These are phyloP conservation scores for Toxotes jaculatrix DNA, from an alignment of 2,113 vertebrate species.

Conservation along the genomic window DNA sequence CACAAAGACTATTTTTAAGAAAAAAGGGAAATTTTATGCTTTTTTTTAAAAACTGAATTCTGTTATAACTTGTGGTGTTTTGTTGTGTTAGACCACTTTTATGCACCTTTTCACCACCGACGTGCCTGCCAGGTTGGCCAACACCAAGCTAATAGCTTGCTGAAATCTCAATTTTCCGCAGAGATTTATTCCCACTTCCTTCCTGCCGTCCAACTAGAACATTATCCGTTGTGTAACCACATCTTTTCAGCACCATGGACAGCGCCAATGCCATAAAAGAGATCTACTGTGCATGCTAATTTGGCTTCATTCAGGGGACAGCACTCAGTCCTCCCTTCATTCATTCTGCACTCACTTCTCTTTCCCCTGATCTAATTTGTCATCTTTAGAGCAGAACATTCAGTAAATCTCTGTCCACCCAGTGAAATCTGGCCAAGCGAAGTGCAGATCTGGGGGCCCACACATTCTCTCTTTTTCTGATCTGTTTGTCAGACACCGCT, in stretches of 20 bases:
- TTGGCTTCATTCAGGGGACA: constrained; percentile 59
- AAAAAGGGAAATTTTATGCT: neutral
- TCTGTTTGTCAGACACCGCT: constrained; percentile 36
- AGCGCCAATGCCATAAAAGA: constrained; percentile 69
- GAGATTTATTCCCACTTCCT: constrained; percentile 70
- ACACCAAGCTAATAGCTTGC: constrained; percentile 67
- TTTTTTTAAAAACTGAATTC: neutral
- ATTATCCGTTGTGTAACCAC: constrained; percentile 70
- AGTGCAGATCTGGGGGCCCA: neutral
- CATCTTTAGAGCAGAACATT: constrained; percentile 58
- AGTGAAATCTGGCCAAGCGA: constrained; percentile 13
- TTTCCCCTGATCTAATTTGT: constrained; percentile 58
- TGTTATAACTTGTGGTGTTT: constrained; percentile 30
- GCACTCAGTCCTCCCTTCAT: constrained; percentile 52
- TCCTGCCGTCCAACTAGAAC: constrained; percentile 58
- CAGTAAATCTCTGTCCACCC: constrained; percentile 47
- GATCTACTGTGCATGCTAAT: constrained; percentile 70
- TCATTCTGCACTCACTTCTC: constrained; percentile 39
- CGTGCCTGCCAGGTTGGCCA: constrained; percentile 62
- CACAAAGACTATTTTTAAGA: neutral
- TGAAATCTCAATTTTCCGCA: constrained; percentile 65
- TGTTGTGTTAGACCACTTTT: constrained; percentile 36
- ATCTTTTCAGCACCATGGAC: constrained; percentile 74
- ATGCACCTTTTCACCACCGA: constrained; percentile 29
- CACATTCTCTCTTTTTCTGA: constrained; percentile 4